These are phyloP conservation scores for Acleris cristana DNA, from an alignment of 2,888 invertebrate species.

Conservation along the genomic window DNA sequence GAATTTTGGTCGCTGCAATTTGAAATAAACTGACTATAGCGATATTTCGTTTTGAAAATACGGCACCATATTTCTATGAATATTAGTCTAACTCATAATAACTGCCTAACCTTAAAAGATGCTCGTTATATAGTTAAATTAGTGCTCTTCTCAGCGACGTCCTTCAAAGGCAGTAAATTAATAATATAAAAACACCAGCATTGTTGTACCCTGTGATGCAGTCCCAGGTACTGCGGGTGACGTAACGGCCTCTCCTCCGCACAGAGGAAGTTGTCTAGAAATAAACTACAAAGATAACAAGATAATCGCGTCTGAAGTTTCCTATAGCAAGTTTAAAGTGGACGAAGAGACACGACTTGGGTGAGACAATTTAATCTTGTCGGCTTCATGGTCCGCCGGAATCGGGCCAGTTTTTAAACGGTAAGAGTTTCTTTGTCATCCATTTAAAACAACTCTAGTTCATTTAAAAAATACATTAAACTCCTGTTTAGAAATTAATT, in stretches of 20 bases:
- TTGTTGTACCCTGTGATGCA: constrained; percentile 4
- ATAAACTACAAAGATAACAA: constrained; percentile 68
- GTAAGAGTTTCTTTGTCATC: constrained; percentile 68
- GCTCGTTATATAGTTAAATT: too few relatives aligned
- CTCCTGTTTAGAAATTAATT: constrained; percentile 51
- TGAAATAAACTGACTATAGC: too few relatives aligned
- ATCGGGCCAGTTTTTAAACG: constrained; percentile 66
- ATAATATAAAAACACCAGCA: background rate
- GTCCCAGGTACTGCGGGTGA: constrained; percentile 7
- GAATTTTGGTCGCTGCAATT: too few relatives aligned
- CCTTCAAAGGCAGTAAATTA: too few relatives aligned
- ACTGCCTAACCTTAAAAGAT: too few relatives aligned
- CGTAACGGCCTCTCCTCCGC: constrained; percentile 3
- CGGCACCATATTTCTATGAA: too few relatives aligned
- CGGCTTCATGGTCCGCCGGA: constrained; percentile 60
- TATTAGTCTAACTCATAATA: too few relatives aligned
- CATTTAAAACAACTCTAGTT: constrained; percentile 56
- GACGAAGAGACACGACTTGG: constrained; percentile 60
- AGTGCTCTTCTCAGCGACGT: too few relatives aligned
- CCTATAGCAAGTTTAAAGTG: constrained; percentile 66
- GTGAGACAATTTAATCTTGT: constrained; percentile 75
- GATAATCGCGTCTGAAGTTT: constrained; percentile 70
- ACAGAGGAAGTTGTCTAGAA: constrained; percentile 35
- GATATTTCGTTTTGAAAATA: too few relatives aligned
- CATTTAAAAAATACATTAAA: constrained; percentile 57